These are phyloP conservation scores for Cerceris ruficornis DNA, from an alignment of 2,888 invertebrate species.

Conservation along the genomic window DNA sequence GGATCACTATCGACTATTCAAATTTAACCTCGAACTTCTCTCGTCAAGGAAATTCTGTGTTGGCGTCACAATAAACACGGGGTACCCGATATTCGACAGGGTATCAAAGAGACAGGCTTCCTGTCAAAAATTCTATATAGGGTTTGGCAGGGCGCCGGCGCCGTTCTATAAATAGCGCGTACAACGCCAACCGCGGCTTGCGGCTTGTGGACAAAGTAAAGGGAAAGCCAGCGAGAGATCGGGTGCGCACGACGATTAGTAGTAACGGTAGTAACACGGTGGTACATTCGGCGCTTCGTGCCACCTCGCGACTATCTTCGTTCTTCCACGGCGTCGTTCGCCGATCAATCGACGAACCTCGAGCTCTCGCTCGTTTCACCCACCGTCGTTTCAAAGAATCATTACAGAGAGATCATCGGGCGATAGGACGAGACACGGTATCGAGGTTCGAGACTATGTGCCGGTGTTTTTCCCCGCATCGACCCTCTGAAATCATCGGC, in stretches of 20 bases:
- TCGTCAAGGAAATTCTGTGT: too few relatives aligned
- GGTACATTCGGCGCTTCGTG: conserved; percentile 34
- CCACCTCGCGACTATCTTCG: conserved; percentile 22
- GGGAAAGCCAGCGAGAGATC: conserved; percentile 31
- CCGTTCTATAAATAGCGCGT: conserved; percentile 70
- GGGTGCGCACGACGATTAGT: conserved; percentile 40
- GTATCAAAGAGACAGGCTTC: not conserved
- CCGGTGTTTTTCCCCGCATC: conserved; percentile 33
- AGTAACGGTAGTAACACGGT: conserved; percentile 33
- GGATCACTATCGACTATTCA: too few relatives aligned
- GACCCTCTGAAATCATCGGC: conserved; percentile 29
- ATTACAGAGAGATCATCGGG: not conserved
- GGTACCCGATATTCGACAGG: too few relatives aligned
- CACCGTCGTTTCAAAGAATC: not conserved
- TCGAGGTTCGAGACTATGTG: conserved; percentile 30
- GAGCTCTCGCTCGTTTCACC: not conserved
- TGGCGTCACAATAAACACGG: too few relatives aligned
- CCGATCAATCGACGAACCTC: conserved; percentile 35
- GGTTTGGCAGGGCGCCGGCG: conserved; percentile 73
- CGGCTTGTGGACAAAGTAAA: conserved; percentile 50
- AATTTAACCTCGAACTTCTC: too few relatives aligned
- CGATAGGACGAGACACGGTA: not conserved
- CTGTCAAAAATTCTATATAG: conserved; percentile 64
- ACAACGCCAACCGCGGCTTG: conserved; percentile 54
- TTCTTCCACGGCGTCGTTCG: conserved; percentile 23